Evolutionary conservation across 2,113 vertebrate genomes (phyloP).

Genomic region (Sturnus vulgaris): DNA sequence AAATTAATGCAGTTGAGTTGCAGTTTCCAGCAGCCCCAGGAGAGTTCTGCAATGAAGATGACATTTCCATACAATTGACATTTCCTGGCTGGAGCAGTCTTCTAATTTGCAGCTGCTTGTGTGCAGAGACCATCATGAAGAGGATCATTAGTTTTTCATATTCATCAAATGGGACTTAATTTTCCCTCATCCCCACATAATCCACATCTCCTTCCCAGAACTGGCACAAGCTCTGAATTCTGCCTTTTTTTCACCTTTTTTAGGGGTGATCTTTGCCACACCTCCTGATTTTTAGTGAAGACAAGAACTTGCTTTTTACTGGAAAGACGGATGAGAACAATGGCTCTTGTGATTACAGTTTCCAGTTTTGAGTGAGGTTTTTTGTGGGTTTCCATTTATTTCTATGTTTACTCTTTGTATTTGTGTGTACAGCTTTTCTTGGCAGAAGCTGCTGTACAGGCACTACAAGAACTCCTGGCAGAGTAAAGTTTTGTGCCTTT

Average conservation of each 20-base stretch:
- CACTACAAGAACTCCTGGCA: neutral
- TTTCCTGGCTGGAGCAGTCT: conserved; percentile 16
- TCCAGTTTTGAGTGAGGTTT: neutral
- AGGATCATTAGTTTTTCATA: conserved; percentile 52
- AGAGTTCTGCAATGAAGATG: conserved; percentile 33
- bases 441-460: neutral
- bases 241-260: neutral
- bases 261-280: neutral
- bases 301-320: neutral
- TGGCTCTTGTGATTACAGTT: neutral
- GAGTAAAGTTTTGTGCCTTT: neutral
- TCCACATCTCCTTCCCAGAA: neutral
- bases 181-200: neutral
- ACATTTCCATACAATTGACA: conserved; percentile 68
- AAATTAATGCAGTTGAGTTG: conserved; percentile 48
- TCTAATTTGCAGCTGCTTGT: conserved; percentile 45
- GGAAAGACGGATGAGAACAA: neutral
- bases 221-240: neutral
- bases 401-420: neutral
- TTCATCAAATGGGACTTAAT: conserved; percentile 13
- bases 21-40: conserved; percentile 15
- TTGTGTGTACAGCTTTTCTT: neutral
- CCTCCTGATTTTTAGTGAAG: neutral
- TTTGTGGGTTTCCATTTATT: neutral
- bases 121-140: conserved; percentile 17